These are phyloP conservation scores for Pogonus chalceus DNA, from an alignment of 1,140 invertebrate genomes.

Conservation along the genomic window DNA sequence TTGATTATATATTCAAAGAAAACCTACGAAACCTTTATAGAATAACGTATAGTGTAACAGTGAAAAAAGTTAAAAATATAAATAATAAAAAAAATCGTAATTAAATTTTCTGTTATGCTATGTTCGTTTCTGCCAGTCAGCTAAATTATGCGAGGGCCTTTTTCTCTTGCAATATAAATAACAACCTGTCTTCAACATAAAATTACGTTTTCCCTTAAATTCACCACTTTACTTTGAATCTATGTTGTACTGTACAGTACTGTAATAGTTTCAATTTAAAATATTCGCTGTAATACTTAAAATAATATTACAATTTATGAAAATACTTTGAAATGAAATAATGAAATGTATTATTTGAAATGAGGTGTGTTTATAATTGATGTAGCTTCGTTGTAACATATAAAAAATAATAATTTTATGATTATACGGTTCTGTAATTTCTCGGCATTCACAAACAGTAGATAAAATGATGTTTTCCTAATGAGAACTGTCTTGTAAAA, in stretches of 20 bases:
- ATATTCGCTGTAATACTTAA: neutral
- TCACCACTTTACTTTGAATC: neutral
- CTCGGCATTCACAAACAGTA: too few species aligned
- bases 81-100: constrained; percentile 1
- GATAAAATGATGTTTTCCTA: neutral
- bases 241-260: neutral
- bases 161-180: neutral
- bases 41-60: too few species aligned
- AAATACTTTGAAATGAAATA: too few species aligned
- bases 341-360: too few species aligned
- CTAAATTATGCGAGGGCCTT: neutral
- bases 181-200: constrained; percentile 1
- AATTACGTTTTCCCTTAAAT: constrained; percentile 5
- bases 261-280: neutral
- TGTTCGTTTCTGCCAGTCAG: constrained; percentile 4
- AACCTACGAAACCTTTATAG: too few species aligned
- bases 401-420: too few species aligned
- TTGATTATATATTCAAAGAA: too few species aligned
- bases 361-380: too few species aligned
- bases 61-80: too few species aligned
- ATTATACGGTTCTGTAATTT: too few species aligned
- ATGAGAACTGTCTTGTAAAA: constrained; percentile 3
- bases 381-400: too few species aligned
- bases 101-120: constrained; percentile 7
- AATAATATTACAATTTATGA: too few species aligned